These are phyloP conservation scores for Sarcophaga bullata DNA, from an alignment of 1,140 invertebrate species.

Conservation along the genomic window DNA sequence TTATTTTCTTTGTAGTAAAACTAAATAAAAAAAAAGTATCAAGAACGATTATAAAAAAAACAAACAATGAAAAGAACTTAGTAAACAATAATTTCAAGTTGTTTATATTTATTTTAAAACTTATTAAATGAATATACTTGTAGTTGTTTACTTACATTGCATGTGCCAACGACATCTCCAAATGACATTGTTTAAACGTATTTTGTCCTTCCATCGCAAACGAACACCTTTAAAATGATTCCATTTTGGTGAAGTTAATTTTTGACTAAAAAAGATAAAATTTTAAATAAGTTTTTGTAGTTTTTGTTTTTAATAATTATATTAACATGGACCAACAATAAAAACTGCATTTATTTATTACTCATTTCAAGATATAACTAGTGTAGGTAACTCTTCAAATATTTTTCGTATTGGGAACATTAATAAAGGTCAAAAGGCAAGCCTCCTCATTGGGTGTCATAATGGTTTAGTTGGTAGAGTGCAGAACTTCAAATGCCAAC, in stretches of 20 bases:
- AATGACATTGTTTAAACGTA: constrained; percentile 98
- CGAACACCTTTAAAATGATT: constrained; percentile 98
- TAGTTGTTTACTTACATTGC: constrained; percentile 86
- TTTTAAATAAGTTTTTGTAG: constrained; percentile 58
- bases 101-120: not conserved
- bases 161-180: constrained; percentile 99
- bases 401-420: too few species aligned
- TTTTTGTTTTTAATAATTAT: not conserved
- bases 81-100: not conserved
- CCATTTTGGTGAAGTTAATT: constrained; percentile 99
- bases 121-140: not conserved
- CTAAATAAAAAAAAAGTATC: not conserved
- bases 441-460: too few species aligned
- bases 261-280: constrained; percentile 84
- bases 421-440: too few species aligned
- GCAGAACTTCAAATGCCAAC: too few species aligned
- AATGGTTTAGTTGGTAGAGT: too few species aligned
- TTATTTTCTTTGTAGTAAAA: not conserved
- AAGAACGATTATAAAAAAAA: not conserved
- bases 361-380: too few species aligned
- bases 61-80: not conserved
- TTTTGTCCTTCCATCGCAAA: constrained; percentile 97
- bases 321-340: not conserved
- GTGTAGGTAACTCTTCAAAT: too few species aligned
- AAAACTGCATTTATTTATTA: too few species aligned